phyloP scores from a whole-genome alignment of 2,888 invertebrate genomes.

The Xylophagus ater region DNA sequence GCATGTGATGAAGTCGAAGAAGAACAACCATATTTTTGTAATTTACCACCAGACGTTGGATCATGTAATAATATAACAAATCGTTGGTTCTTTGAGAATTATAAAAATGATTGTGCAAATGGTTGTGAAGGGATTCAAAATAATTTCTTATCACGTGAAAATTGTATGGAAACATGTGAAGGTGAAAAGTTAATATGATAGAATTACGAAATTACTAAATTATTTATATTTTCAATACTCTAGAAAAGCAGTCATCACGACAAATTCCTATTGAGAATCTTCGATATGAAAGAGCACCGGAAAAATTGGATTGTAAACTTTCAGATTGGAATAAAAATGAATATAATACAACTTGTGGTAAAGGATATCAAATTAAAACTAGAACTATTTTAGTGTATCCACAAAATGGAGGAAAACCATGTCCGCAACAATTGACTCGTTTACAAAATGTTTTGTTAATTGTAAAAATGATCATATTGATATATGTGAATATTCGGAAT shows the following conservation, averaged over 20 bases:
- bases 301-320: constrained; percentile 39
- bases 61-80: constrained; percentile 64
- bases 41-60: constrained; percentile 46
- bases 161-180: constrained; percentile 56
- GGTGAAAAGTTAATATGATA: constrained; percentile 18
- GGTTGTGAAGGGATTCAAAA: constrained; percentile 86
- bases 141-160: constrained; percentile 64
- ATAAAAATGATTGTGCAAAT: constrained; percentile 56
- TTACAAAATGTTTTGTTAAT: constrained; percentile 33
- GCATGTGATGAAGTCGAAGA: constrained; percentile 12
- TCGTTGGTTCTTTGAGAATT: constrained; percentile 75
- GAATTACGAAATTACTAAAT: neutral
- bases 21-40: constrained; percentile 31
- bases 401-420: constrained; percentile 43
- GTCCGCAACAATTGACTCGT: constrained; percentile 41
- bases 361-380: constrained; percentile 40
- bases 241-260: constrained; percentile 10
- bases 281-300: constrained; percentile 19
- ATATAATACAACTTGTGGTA: constrained; percentile 43
- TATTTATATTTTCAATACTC: too few species aligned
- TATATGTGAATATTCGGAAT: constrained; percentile 51
- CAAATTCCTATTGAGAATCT: constrained; percentile 26
- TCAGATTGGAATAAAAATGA: constrained; percentile 42
- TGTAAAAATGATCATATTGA: constrained; percentile 30
- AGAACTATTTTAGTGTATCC: constrained; percentile 41